A percentile compares a stretch with the other conserved stretches of the same genome.
Conservation (phyloP, 2,113 vertebrate genomes). For the Meriones unguiculatus region DNA sequence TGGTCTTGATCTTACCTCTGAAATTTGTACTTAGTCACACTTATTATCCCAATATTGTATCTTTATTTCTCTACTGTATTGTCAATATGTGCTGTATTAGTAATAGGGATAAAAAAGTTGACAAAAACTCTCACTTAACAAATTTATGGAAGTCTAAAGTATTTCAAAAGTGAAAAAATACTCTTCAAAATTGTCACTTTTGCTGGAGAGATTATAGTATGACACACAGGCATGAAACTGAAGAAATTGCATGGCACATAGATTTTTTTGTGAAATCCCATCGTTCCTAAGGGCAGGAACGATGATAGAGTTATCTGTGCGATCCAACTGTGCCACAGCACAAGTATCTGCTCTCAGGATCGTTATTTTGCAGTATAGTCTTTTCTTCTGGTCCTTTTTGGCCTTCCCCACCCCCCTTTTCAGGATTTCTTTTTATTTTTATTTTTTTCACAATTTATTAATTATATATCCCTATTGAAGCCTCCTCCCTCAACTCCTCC, state of each 20-base stretch:
- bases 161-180: background rate
- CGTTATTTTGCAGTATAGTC: background rate
- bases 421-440: background rate
- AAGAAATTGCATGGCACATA: background rate
- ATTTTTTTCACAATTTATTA: background rate
- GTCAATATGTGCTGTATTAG: background rate
- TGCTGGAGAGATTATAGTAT: constrained; percentile 57
- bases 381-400: background rate
- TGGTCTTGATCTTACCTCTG: background rate
- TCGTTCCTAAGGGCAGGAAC: background rate
- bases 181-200: constrained; percentile 20
- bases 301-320: background rate
- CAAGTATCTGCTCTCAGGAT: background rate
- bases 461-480: no score
- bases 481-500: no score
- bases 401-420: background rate
- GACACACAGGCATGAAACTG: constrained; percentile 56
- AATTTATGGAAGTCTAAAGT: background rate
- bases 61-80: background rate
- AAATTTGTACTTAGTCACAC: background rate
- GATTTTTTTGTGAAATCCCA: constrained; percentile 50
- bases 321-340: background rate
- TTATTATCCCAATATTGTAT: background rate
- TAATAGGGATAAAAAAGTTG: background rate
- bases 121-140: background rate